These are phyloP conservation scores for Seira musarum DNA, from an alignment of 2,888 invertebrate species.

Conservation along the genomic window DNA sequence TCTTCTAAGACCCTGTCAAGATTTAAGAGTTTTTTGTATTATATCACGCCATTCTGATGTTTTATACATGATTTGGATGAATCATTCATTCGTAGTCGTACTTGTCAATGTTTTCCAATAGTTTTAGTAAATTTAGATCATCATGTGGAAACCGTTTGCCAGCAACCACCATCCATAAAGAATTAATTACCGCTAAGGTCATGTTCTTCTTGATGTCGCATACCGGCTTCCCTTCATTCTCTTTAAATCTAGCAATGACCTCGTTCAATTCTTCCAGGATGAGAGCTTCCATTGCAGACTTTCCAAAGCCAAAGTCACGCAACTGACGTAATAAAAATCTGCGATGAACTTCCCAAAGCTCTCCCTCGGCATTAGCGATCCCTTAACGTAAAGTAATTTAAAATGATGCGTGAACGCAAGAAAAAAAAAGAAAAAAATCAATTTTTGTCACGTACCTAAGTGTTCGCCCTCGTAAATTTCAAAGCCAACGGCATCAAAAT, in stretches of 20 bases:
- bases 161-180: conserved; percentile 53
- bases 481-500: conserved; percentile 23
- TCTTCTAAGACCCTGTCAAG: conserved; percentile 27
- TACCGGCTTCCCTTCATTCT: conserved; percentile 41
- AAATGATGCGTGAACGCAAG: background rate
- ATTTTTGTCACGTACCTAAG: background rate
- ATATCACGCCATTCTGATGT: background rate
- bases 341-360: conserved; percentile 41
- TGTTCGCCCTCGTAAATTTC: conserved; percentile 22
- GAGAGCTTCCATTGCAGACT: conserved; percentile 53
- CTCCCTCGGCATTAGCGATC: conserved; percentile 34
- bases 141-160: conserved; percentile 52
- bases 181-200: conserved; percentile 56
- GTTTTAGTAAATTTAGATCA: conserved; percentile 44
- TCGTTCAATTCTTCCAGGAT: conserved; percentile 60
- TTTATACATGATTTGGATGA: background rate
- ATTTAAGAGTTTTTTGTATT: background rate
- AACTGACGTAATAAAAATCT: conserved; percentile 41
- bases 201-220: conserved; percentile 42
- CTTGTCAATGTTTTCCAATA: conserved; percentile 30
- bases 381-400: conserved; percentile 9
- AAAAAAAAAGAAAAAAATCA: background rate
- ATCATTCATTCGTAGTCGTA: background rate
- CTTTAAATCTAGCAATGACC: conserved; percentile 41
- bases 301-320: conserved; percentile 33